These are phyloP conservation scores for Pipra filicauda DNA, from an alignment of 2,113 vertebrate genomes.

Conservation along the genomic window DNA sequence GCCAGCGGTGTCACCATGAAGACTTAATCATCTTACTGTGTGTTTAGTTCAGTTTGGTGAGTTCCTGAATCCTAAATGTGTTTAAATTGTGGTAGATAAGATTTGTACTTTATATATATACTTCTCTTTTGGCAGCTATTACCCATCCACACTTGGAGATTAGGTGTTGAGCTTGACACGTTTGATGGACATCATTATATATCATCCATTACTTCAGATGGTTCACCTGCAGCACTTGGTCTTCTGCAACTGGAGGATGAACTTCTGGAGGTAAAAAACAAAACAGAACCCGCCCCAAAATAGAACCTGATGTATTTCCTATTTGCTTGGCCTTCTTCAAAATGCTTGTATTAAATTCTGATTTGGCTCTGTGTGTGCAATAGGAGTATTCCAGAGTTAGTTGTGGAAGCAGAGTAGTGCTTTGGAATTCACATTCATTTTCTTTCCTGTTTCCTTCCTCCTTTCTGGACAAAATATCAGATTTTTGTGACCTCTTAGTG, in stretches of 20 bases:
- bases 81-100: background rate
- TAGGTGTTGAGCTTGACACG: conserved; percentile 93
- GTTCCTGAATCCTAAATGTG: background rate
- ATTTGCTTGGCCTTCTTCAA: background rate
- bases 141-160: conserved; percentile 90
- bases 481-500: background rate
- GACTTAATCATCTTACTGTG: background rate
- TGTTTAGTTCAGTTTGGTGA: background rate
- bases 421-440: background rate
- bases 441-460: background rate
- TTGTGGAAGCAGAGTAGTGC: background rate
- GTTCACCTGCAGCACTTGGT: conserved; percentile 81
- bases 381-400: background rate
- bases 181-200: conserved; percentile 97
- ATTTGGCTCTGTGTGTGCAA: background rate
- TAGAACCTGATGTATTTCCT: background rate
- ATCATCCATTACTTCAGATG: conserved; percentile 88
- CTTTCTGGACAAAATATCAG: background rate
- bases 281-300: background rate
- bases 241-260: conserved; percentile 90
- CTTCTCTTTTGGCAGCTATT: conserved; percentile 77
- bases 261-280: conserved; percentile 86
- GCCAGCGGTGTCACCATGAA: background rate
- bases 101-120: background rate
- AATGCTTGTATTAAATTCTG: background rate